Percentiles rank a stretch among this genome's conserved stretches.
These are phyloP conservation scores for Dicerorhinus sumatrensis DNA, from an alignment of 2,113 vertebrate genomes.

Conservation along the genomic window DNA sequence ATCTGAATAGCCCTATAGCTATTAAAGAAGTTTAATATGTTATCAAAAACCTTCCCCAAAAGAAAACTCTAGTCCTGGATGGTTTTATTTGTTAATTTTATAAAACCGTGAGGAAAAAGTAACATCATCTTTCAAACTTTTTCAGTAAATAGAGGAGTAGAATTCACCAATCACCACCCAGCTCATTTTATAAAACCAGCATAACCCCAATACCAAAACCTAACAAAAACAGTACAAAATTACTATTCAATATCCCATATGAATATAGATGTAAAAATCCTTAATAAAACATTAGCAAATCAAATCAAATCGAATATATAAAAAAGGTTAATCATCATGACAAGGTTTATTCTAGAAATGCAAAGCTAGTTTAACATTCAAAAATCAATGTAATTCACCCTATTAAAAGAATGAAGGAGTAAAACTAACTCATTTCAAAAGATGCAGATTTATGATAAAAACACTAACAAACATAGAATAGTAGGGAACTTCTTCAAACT, in stretches of 20 bases:
- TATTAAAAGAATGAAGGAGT: not conserved
- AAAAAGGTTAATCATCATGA: not conserved
- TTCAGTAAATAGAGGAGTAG: not conserved
- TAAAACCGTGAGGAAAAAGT: not conserved
- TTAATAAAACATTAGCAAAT: not conserved
- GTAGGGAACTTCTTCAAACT: too few relatives aligned
- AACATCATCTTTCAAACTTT: not conserved
- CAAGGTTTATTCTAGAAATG: not conserved
- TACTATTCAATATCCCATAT: not conserved
- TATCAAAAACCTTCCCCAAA: not conserved
- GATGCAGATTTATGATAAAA: not conserved
- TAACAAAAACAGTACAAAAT: not conserved
- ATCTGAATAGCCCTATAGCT: not conserved
- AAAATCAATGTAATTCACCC: not conserved
- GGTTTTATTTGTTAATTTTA: not conserved
- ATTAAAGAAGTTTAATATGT: not conserved
- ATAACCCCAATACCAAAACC: not conserved
- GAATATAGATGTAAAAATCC: not conserved
- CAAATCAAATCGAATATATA: not conserved
- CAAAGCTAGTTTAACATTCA: not conserved
- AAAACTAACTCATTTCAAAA: not conserved
- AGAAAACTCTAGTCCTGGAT: not conserved
- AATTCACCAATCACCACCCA: not conserved
- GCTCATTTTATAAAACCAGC: not conserved
- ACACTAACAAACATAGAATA: not conserved